These are phyloP conservation scores for Ephestia elutella DNA, from an alignment of 1,140 invertebrate species.

Conservation along the genomic window DNA sequence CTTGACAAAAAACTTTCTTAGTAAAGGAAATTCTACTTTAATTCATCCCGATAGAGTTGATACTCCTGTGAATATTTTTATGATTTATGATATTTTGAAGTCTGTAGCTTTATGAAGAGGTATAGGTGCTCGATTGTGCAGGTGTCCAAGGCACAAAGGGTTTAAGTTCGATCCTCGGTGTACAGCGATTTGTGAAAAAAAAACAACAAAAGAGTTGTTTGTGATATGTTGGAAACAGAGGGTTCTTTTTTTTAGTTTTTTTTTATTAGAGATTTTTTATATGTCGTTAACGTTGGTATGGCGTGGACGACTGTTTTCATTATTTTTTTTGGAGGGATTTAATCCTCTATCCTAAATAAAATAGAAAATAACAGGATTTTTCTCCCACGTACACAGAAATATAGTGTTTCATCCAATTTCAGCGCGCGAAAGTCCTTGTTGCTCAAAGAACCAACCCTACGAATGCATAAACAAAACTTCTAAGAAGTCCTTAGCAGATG, in stretches of 20 bases:
- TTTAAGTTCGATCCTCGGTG: constrained; percentile 54
- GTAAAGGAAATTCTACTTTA: constrained; percentile 10
- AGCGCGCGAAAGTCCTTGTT: too few relatives aligned
- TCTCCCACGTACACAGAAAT: too few relatives aligned
- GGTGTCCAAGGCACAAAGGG: constrained; percentile 62
- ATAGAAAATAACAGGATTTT: too few relatives aligned
- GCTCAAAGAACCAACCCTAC: too few relatives aligned
- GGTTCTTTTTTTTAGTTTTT: constrained; percentile 26
- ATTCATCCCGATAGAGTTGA: not conserved
- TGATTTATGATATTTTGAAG: constrained; percentile 32
- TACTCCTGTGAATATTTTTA: constrained; percentile 6
- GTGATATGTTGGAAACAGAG: constrained; percentile 29
- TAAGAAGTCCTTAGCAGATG: too few relatives aligned
- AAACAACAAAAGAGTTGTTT: constrained; percentile 28
- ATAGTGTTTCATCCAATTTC: too few relatives aligned
- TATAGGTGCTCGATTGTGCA: constrained; percentile 60
- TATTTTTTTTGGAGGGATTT: too few relatives aligned
- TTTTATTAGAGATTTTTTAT: constrained; percentile 12
- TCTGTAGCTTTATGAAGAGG: constrained; percentile 50
- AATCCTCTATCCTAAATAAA: too few relatives aligned
- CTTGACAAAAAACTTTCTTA: constrained; percentile 8
- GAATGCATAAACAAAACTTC: too few relatives aligned
- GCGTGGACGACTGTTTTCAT: too few relatives aligned
- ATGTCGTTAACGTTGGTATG: too few relatives aligned
- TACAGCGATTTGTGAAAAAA: constrained; percentile 50